phyloP scores from a whole-genome alignment of 2,113 vertebrate species.

The western clawed frog (Xenopus tropicalis) region DNA sequence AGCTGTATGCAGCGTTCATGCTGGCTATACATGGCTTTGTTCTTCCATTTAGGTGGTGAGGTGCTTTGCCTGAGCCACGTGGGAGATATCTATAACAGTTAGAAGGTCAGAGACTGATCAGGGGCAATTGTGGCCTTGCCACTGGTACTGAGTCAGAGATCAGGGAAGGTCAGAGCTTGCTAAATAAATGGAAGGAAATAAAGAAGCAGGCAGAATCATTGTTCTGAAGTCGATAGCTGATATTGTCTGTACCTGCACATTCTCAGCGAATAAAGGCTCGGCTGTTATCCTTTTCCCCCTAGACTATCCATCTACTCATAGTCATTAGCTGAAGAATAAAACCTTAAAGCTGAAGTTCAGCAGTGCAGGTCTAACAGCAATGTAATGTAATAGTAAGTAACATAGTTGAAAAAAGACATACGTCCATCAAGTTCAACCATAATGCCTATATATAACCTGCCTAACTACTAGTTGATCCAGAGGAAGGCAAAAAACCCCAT shows the following conservation, averaged over 20 bases:
- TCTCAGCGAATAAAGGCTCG: neutral
- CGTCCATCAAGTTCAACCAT: too few species aligned
- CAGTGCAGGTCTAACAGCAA: too few species aligned
- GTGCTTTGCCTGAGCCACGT: slow-evolving; percentile 7
- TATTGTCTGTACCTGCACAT: neutral
- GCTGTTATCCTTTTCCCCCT: too few species aligned
- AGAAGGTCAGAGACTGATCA: slow-evolving; percentile 26
- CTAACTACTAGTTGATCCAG: too few species aligned
- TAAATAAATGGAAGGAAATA: neutral
- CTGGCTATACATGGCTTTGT: neutral
- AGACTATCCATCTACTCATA: too few species aligned
- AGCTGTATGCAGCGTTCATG: neutral
- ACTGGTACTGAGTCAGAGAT: neutral
- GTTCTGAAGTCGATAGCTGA: neutral
- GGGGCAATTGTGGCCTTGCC: too few species aligned
- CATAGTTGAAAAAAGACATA: too few species aligned
- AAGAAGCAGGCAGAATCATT: neutral
- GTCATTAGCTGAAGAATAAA: too few species aligned
- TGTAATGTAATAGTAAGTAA: too few species aligned
- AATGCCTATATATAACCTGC: too few species aligned
- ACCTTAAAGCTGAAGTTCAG: too few species aligned
- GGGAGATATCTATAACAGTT: slow-evolving; percentile 25
- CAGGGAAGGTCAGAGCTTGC: neutral
- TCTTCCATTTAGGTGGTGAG: neutral
- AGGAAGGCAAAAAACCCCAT: too few species aligned